Conservation (phyloP, 2,888 invertebrate species). For the Cancer borealis region DNA sequence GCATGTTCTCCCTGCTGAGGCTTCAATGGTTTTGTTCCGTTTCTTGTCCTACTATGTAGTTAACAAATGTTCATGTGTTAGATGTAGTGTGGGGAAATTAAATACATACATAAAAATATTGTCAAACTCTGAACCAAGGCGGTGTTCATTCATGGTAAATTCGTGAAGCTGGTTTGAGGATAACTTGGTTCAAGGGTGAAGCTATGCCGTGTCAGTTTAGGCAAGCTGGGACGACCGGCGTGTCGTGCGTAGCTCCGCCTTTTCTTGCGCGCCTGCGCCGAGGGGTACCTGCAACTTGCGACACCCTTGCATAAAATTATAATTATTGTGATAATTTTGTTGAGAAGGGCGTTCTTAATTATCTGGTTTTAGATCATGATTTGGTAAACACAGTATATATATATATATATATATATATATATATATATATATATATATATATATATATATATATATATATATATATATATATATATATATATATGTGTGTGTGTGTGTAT, state of each 20-base stretch:
- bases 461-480: conserved; percentile 2
- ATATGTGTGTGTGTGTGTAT: not conserved
- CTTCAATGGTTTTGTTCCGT: conserved; percentile 72
- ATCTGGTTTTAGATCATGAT: not conserved
- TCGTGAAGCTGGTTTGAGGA: conserved; percentile 64
- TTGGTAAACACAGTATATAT: not conserved
- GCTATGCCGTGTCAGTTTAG: conserved; percentile 70
- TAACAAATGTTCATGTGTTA: conserved; percentile 75
- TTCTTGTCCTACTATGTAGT: conserved; percentile 75
- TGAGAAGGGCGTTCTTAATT: conserved; percentile 11
- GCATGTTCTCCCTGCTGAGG: conserved; percentile 70
- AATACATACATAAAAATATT: conserved; percentile 62
- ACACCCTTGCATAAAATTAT: conserved; percentile 55
- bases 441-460: not conserved
- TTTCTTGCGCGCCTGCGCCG: conserved; percentile 27
- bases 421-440: not conserved
- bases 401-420: not conserved
- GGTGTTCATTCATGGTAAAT: conserved; percentile 60
- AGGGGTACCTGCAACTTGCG: conserved; percentile 40
- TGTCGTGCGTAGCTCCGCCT: conserved; percentile 42
- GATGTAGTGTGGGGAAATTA: conserved; percentile 74
- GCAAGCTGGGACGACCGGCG: conserved; percentile 54
- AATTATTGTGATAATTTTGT: conserved; percentile 31
- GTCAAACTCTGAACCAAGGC: conserved; percentile 71
- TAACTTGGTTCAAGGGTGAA: conserved; percentile 72